These are phyloP conservation scores for Ramphastos sulfuratus DNA, from an alignment of 2,113 vertebrate genomes.

Conservation along the genomic window DNA sequence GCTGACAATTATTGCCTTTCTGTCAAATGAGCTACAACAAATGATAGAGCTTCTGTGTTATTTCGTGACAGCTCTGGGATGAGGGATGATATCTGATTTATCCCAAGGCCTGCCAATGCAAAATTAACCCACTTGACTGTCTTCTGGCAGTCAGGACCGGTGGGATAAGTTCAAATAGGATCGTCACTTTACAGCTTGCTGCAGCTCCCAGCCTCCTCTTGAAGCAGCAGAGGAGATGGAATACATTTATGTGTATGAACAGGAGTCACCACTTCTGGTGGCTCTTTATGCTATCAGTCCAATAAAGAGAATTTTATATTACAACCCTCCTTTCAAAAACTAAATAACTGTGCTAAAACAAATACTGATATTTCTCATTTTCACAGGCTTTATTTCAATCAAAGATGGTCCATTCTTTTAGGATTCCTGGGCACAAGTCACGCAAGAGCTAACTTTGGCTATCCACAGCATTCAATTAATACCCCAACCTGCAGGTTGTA, in stretches of 20 bases:
- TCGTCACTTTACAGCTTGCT: not conserved
- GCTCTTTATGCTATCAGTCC: not conserved
- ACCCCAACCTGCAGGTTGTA: not conserved
- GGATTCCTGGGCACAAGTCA: conserved; percentile 46
- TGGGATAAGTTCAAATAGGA: not conserved
- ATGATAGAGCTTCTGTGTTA: not conserved
- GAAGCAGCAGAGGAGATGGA: not conserved
- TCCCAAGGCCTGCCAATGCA: not conserved
- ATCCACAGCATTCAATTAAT: not conserved
- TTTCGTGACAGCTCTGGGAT: not conserved
- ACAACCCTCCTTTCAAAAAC: not conserved
- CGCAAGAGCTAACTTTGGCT: not conserved
- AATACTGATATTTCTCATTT: not conserved
- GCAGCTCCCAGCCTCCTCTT: not conserved
- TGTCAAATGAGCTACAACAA: not conserved
- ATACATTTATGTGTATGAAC: not conserved
- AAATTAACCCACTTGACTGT: not conserved
- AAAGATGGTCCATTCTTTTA: conserved; percentile 12
- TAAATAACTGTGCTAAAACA: not conserved
- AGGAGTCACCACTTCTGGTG: not conserved
- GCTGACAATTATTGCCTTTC: not conserved
- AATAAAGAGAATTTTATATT: not conserved
- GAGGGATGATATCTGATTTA: not conserved
- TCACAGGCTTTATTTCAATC: not conserved
- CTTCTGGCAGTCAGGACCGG: not conserved